phyloP scores from a whole-genome alignment of 1,140 invertebrate species.

The Drosophila arizonae region DNA sequence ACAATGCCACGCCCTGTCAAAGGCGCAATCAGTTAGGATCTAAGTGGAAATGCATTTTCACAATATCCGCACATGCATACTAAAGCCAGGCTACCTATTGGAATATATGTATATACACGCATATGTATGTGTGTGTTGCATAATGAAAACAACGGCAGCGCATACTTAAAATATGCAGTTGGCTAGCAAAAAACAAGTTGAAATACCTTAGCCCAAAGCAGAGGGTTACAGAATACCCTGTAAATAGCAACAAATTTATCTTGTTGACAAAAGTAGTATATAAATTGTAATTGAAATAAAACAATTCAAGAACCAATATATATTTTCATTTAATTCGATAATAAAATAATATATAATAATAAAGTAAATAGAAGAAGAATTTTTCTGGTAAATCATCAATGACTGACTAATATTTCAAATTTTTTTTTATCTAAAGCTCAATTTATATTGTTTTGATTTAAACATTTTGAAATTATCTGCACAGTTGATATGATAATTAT shows the following conservation, averaged over 20 bases:
- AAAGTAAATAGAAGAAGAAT: no score
- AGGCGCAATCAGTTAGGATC: conserved; percentile 71
- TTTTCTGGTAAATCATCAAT: no score
- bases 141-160: conserved; percentile 59
- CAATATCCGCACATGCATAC: conserved; percentile 63
- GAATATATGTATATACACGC: not conserved
- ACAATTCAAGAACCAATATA: no score
- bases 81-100: conserved; percentile 1
- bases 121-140: conserved; percentile 8
- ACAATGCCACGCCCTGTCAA: conserved; percentile 65
- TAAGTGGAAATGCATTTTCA: conserved; percentile 80
- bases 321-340: no score
- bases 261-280: no score
- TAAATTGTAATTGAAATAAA: no score
- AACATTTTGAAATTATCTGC: no score
- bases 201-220: not conserved
- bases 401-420: no score
- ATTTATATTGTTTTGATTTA: no score
- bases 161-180: conserved; percentile 59
- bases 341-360: no score
- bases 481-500: no score
- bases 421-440: no score
- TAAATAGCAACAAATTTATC: not conserved
- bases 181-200: conserved; percentile 13
- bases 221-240: not conserved